phyloP scores from a whole-genome alignment of 2,888 invertebrate genomes.

The Drosophila rubida region DNA sequence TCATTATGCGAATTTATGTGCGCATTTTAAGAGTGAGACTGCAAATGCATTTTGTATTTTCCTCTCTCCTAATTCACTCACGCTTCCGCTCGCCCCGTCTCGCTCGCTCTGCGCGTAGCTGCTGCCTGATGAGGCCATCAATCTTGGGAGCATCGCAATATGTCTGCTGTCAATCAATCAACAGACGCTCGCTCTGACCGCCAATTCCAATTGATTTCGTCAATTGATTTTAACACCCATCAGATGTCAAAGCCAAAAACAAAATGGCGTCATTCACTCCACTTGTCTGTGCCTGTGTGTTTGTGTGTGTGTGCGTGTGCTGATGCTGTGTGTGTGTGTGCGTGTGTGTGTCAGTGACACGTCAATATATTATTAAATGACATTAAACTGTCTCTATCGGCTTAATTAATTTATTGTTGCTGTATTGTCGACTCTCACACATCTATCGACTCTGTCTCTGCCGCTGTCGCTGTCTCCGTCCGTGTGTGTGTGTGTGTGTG shows the following conservation, averaged over 20 bases:
- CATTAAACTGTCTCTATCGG: slow-evolving; percentile 85
- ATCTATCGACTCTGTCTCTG: slow-evolving; percentile 17
- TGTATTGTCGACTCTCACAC: slow-evolving; percentile 71
- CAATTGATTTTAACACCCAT: slow-evolving; percentile 84
- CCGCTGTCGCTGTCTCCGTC: background rate
- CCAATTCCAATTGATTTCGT: slow-evolving; percentile 84
- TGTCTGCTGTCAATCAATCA: slow-evolving; percentile 83
- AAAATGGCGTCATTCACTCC: slow-evolving; percentile 66
- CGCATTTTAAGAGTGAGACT: slow-evolving; percentile 17
- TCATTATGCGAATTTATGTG: slow-evolving; percentile 75
- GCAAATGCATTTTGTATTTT: slow-evolving; percentile 31
- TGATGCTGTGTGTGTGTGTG: slow-evolving; percentile 47
- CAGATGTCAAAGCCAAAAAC: slow-evolving; percentile 73
- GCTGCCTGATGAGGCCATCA: slow-evolving; percentile 54
- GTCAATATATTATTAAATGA: slow-evolving; percentile 85
- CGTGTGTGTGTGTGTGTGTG: slow-evolving; percentile 64
- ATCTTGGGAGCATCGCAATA: slow-evolving; percentile 68
- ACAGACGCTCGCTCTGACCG: slow-evolving; percentile 67
- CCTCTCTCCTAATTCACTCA: slow-evolving; percentile 1
- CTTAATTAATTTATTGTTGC: slow-evolving; percentile 85
- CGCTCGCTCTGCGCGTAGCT: background rate
- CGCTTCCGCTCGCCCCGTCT: background rate
- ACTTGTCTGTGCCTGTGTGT: slow-evolving; percentile 23
- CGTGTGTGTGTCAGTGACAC: slow-evolving; percentile 75
- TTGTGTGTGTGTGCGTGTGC: slow-evolving; percentile 44